Conservation (phyloP, 2,113 vertebrate species). For the Dascyllus trimaculatus region DNA sequence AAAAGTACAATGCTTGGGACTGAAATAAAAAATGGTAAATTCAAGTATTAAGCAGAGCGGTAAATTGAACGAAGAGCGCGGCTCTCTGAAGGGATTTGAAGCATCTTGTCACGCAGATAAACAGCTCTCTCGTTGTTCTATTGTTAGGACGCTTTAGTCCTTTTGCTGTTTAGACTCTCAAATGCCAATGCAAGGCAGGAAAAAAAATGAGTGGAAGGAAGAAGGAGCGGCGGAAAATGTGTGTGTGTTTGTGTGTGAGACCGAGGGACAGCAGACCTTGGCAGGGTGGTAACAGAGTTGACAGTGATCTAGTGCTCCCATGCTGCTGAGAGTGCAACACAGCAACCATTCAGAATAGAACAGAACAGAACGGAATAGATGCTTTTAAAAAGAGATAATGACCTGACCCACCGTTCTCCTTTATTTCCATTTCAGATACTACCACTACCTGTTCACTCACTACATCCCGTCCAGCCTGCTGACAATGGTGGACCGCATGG, state of each 20-base stretch:
- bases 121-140: slow-evolving; percentile 54
- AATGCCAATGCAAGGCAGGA: slow-evolving; percentile 40
- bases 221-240: slow-evolving; percentile 10
- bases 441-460: slow-evolving; percentile 86
- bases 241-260: neutral
- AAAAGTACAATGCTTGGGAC: slow-evolving; percentile 29
- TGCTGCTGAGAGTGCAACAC: slow-evolving; percentile 59
- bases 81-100: slow-evolving; percentile 52
- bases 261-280: slow-evolving; percentile 51
- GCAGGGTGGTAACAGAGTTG: slow-evolving; percentile 55
- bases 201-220: slow-evolving; percentile 38
- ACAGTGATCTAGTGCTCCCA: slow-evolving; percentile 72
- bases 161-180: slow-evolving; percentile 58
- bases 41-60: slow-evolving; percentile 49
- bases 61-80: slow-evolving; percentile 52
- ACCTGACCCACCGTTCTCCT: neutral
- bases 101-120: slow-evolving; percentile 63
- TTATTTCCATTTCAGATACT: slow-evolving; percentile 76
- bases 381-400: slow-evolving; percentile 14
- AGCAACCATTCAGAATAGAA: slow-evolving; percentile 21
- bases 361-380: neutral
- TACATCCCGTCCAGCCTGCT: slow-evolving; percentile 80
- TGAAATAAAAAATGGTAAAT: slow-evolving; percentile 11
- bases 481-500: slow-evolving; percentile 83
- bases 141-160: slow-evolving; percentile 54